phyloP scores from a whole-genome alignment of 2,113 vertebrate species.

The Nycticryphes semicollaris region DNA sequence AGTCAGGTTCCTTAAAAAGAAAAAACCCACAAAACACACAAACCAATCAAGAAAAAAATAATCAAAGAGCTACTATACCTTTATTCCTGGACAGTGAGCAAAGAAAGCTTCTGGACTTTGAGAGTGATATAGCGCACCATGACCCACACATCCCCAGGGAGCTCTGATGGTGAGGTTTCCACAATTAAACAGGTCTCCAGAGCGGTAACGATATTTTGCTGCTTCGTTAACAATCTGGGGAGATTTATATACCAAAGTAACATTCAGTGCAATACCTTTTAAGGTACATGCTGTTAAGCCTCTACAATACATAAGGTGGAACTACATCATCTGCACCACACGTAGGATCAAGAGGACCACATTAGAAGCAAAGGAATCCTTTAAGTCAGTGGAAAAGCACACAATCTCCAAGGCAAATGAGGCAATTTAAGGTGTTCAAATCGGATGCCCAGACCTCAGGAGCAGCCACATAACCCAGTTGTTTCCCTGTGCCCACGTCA shows the following conservation, averaged over 20 bases:
- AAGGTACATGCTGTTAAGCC: neutral
- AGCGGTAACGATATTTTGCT: conserved; percentile 96
- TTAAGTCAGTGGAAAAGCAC: neutral
- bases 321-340: neutral
- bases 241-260: neutral
- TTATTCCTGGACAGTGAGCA: conserved; percentile 92
- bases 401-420: neutral
- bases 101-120: conserved; percentile 98
- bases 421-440: neutral
- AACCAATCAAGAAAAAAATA: too few relatives aligned
- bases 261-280: neutral
- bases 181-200: conserved; percentile 93
- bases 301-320: neutral
- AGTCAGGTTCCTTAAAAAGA: neutral
- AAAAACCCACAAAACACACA: too few relatives aligned
- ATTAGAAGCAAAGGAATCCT: neutral
- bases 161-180: conserved; percentile 94
- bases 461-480: neutral
- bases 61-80: conserved; percentile 75
- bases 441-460: neutral
- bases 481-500: neutral
- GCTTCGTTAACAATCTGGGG: conserved; percentile 97
- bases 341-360: neutral
- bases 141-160: conserved; percentile 97
- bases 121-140: conserved; percentile 95